A percentile compares a stretch with the other conserved stretches of the same genome.
Conservation (phyloP, 2,113 vertebrate genomes). For the Myiozetetes cayanensis region DNA sequence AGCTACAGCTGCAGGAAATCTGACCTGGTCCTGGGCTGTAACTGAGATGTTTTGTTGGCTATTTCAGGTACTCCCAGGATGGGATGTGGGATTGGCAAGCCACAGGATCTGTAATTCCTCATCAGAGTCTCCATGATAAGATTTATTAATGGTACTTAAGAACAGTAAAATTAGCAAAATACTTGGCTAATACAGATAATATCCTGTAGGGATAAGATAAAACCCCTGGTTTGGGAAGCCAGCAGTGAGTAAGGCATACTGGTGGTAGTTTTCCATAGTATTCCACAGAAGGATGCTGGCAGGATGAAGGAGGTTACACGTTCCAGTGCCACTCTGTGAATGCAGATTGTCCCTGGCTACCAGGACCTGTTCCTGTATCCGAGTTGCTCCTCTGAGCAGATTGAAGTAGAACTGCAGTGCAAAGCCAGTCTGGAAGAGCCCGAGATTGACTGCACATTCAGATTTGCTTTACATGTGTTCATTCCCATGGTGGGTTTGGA, state of each 20-base stretch:
- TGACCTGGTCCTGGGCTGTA: neutral
- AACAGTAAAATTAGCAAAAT: neutral
- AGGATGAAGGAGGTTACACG: accelerated
- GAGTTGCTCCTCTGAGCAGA: neutral
- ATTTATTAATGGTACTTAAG: neutral
- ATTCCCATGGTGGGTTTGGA: neutral
- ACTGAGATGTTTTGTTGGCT: neutral
- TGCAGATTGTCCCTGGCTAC: neutral
- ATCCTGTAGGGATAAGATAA: neutral
- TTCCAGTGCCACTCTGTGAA: neutral
- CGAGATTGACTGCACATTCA: neutral
- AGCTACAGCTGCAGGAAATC: constrained; percentile 32
- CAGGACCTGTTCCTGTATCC: neutral
- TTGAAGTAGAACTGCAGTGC: neutral
- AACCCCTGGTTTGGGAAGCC: neutral
- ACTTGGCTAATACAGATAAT: neutral
- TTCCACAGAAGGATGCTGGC: neutral
- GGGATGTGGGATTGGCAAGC: neutral
- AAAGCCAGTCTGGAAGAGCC: neutral
- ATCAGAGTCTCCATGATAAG: neutral
- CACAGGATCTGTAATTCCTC: neutral
- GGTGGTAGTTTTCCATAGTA: neutral
- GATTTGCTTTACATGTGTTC: neutral
- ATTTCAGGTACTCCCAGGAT: neutral
- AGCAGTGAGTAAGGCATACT: neutral